Base-by-base conservation (phyloP, 2,888 invertebrate genomes). In the Pristionchus entomophagus region DNA sequence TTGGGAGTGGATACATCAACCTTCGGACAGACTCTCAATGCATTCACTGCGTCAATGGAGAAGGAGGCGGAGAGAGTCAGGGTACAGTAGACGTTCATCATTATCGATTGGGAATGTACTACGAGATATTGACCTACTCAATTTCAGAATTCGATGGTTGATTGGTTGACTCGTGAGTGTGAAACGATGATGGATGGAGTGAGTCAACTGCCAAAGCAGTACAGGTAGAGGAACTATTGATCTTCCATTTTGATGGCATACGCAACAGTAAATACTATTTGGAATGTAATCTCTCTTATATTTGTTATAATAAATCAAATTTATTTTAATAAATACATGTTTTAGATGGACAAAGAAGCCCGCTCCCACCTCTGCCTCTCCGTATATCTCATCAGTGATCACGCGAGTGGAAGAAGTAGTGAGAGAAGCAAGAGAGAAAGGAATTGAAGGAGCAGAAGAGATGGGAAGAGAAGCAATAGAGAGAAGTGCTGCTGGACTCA, bases 131-230 rank as follows among this genome's bases (percentile, higher is more conserved):
- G 85, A 86, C 2, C 85, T 32, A 35, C 88, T 17, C 41, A 0
- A 29, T 65, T 84, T 12, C 26, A 84, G 83, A 49, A 65, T 4
- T n/a, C 32, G 12, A 51, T 84, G 62, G 65, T 84, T 26, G 29
- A 45, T 14, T 35, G 26, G n/a, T 49, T 84, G 2, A 35, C 83
- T 35, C 62, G 83, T 26, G 83, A 84, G 56, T 59, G 62, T 29
- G 83, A 84, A 4, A 65, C 83, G 22, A 26, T 32, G 29, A 65
- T 91, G 41, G 80, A 88, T 32, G 88, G 87, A 77, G 97, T 98
- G 6, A 96, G 96, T 90, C 97, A 98, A 94, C 97, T 99, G 94
- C 99, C 99, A 0, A 90, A 90, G 41, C 91, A 91, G 80, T 93
- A 93, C 84, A 87, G 83, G 83, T 84, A 53, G 22, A n/a, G 32